Evolutionary conservation across 2,888 invertebrate genomes (phyloP), one percentile per base, ranked within the genome.

Genomic region (Heliconius hortense): DNA sequence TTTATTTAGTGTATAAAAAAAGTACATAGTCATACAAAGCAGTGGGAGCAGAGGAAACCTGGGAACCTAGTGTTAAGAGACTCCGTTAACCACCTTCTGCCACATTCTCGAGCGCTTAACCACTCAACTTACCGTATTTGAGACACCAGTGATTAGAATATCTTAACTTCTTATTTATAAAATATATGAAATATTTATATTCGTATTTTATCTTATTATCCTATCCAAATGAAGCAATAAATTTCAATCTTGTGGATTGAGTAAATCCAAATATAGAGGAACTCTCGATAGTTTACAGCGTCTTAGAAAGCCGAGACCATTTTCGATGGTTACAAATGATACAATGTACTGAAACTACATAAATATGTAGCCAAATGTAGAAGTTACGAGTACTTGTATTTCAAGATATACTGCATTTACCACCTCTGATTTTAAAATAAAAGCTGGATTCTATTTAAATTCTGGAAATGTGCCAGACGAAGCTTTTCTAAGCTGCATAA

Each of bases 391-490:
- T n/a, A n/a, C 28, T 48, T 68, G 26, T 68, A 70, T 35, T 56
- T 59, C 35, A 31, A 70, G 59, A n/a, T 35, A 31, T 66, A 66
- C 39, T 43, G 39, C 66, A 66, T 71, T 35, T 39, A 60, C 24
- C 60, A 71, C 39, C 39, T 71, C 71, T 60, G 59, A 69, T 70
- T 63, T 63, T 24, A 74, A 74, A 63, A 63, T 70, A 63, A 62
- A 63, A 53, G 48, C 53, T 63, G 63, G 53, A 63, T 59, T 53
- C 60, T 62, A 68, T 74, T 69, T 48, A 69, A 60, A 62, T 26
- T 53, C 62, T 74, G 69, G 74, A 69, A 39, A 53, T 24, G 35
- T 39, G 69, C 69, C 74, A 64, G 56, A 43, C 39, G 10, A 43
- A 59, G 26, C 67, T 67, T 67, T 63, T 53, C 68, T 70, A 74